Evolutionary conservation across 2,113 vertebrate species (phyloP).

Genomic region (Protomyctophum bolini): DNA sequence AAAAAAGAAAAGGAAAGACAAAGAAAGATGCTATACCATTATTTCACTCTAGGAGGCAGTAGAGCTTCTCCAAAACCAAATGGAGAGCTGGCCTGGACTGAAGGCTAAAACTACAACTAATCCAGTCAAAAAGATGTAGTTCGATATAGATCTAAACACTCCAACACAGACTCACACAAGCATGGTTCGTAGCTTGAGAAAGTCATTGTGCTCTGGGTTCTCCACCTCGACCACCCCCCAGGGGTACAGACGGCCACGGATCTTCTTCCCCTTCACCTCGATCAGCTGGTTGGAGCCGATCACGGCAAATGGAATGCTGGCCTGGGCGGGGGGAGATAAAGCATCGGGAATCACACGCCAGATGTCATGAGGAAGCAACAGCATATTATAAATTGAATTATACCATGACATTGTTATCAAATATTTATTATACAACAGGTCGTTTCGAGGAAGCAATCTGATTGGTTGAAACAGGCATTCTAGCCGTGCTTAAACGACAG

Average conservation of each 20-base stretch:
- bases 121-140: constrained; percentile 1
- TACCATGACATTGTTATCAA: too few species aligned
- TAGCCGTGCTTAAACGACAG: too few species aligned
- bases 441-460: too few species aligned
- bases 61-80: constrained; percentile 7
- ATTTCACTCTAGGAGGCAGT: constrained; percentile 56
- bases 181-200: constrained; percentile 88
- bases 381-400: too few species aligned
- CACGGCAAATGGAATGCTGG: constrained; percentile 88
- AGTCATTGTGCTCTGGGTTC: constrained; percentile 93
- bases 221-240: constrained; percentile 89
- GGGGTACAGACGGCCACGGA: constrained; percentile 84
- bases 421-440: too few species aligned
- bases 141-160: not conserved
- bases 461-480: too few species aligned
- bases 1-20: constrained; percentile 29
- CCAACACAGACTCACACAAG: constrained; percentile 83
- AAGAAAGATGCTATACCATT: constrained; percentile 11
- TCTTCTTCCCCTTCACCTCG: constrained; percentile 94
- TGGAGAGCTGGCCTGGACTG: not conserved
- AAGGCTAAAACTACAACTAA: not conserved
- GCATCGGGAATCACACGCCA: not conserved
- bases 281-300: constrained; percentile 90
- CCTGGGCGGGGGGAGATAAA: constrained; percentile 64
- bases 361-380: too few species aligned